These are phyloP conservation scores for Stratiomys singularior DNA, from an alignment of 2,888 invertebrate species.

Conservation along the genomic window DNA sequence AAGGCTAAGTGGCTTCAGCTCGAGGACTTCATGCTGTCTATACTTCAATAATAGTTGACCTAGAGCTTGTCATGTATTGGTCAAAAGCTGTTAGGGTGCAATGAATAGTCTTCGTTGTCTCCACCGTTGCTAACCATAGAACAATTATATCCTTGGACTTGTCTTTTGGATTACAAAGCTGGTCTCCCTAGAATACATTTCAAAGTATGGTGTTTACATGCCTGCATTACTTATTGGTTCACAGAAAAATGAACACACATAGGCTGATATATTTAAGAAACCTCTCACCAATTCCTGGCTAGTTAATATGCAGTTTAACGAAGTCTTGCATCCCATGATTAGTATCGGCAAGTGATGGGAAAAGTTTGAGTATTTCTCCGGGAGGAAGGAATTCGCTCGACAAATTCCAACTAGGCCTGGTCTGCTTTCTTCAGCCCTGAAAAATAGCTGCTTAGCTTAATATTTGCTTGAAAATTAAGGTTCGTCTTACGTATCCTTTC, in stretches of 20 bases:
- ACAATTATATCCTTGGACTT: constrained; percentile 54
- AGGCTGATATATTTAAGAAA: no score
- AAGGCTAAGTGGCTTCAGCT: background rate
- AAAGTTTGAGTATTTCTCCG: constrained; percentile 55
- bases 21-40: background rate
- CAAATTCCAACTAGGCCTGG: constrained; percentile 58
- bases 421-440: constrained; percentile 49
- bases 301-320: constrained; percentile 53
- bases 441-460: constrained; percentile 46
- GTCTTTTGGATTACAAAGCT: constrained; percentile 52
- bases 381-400: constrained; percentile 57
- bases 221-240: no score
- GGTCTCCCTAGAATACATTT: constrained; percentile 47
- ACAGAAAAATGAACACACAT: no score
- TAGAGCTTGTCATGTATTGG: constrained; percentile 56
- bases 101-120: constrained; percentile 57
- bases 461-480: constrained; percentile 46
- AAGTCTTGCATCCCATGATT: constrained; percentile 57
- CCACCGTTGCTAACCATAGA: constrained; percentile 57
- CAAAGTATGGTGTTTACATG: no score
- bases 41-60: constrained; percentile 56
- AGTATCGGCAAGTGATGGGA: constrained; percentile 57
- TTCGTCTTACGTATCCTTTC: constrained; percentile 49
- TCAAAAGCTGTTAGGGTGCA: constrained; percentile 57
- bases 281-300: constrained; percentile 52